phyloP scores from a whole-genome alignment of 2,888 invertebrate species.

The Thumatha senex region DNA sequence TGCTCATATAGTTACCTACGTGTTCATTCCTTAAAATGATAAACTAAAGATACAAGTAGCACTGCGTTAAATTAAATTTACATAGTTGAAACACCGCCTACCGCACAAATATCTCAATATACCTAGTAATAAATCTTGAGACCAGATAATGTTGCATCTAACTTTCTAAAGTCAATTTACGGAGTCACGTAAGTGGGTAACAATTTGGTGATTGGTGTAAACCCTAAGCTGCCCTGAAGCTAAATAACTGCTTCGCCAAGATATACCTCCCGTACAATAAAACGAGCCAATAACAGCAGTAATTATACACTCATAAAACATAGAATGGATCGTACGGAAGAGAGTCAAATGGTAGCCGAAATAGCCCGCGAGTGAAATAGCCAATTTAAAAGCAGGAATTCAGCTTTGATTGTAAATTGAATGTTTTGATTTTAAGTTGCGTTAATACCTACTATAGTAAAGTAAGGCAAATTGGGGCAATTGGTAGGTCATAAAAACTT shows the following conservation, averaged over 20 bases:
- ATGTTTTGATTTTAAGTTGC: constrained; percentile 18
- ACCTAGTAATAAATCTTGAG: constrained; percentile 40
- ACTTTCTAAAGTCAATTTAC: constrained; percentile 52
- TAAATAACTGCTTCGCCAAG: constrained; percentile 37
- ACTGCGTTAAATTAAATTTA: constrained; percentile 10
- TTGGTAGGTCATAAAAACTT: neutral
- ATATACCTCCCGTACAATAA: constrained; percentile 32
- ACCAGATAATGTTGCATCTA: constrained; percentile 32
- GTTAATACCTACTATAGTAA: neutral
- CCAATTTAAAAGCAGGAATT: constrained; percentile 26
- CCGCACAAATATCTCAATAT: constrained; percentile 24
- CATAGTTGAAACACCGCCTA: constrained; percentile 24
- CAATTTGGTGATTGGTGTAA: constrained; percentile 50
- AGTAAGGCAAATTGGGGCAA: constrained; percentile 13
- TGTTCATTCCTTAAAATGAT: too few relatives aligned
- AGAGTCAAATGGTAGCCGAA: constrained; percentile 46
- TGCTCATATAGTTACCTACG: too few relatives aligned
- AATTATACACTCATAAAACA: constrained; percentile 55
- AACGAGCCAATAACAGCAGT: constrained; percentile 46
- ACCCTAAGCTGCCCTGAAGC: constrained; percentile 45
- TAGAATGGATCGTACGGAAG: constrained; percentile 40
- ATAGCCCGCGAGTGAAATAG: constrained; percentile 25
- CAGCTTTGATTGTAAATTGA: constrained; percentile 16
- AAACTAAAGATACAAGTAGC: too few relatives aligned
- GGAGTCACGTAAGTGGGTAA: constrained; percentile 40